Percentiles rank a stretch among this genome's conserved stretches.
Conservation (phyloP, 1,140 invertebrate species). For the Chlorops oryzae region DNA sequence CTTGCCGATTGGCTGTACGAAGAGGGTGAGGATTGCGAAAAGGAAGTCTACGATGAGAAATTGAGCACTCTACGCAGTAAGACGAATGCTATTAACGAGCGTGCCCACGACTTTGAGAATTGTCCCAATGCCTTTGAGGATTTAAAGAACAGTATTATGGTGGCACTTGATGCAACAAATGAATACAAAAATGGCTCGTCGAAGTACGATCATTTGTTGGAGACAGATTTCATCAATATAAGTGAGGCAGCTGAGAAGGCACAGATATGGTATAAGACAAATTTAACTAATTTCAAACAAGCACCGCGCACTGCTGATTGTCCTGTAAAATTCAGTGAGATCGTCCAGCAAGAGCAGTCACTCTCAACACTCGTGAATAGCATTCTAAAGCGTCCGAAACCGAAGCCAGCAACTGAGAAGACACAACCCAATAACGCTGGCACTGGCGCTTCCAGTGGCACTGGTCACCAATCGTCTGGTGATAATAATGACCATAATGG, state of each 20-base stretch:
- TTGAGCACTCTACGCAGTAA: conserved; percentile 56
- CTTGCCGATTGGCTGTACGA: conserved; percentile 97
- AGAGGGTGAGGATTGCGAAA: conserved; percentile 82
- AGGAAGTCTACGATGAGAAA: conserved; percentile 60
- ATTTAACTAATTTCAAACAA: conserved; percentile 56
- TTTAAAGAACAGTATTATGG: conserved; percentile 63
- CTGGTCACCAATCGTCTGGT: not conserved
- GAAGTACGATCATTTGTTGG: conserved; percentile 77
- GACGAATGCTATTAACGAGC: conserved; percentile 79
- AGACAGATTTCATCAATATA: conserved; percentile 72
- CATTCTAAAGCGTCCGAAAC: conserved; percentile 46
- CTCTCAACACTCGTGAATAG: conserved; percentile 41
- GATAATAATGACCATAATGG: conserved; percentile 41
- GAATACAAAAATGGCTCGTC: conserved; percentile 60
- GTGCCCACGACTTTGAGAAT: conserved; percentile 70
- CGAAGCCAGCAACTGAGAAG: conserved; percentile 37
- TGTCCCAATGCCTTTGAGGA: conserved; percentile 71
- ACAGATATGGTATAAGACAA: conserved; percentile 69
- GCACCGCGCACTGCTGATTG: conserved; percentile 61
- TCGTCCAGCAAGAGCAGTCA: conserved; percentile 62
- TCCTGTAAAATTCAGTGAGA: conserved; percentile 67
- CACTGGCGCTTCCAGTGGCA: conserved; percentile 22
- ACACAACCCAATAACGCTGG: conserved; percentile 32
- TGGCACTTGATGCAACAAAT: conserved; percentile 69
- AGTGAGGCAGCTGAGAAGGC: conserved; percentile 54